Evolutionary conservation across 35 echinoderm and acorn worm genomes (phyloP), one percentile per base, ranked within the genome.

Genomic region (Lytechinus variegatus): DNA sequence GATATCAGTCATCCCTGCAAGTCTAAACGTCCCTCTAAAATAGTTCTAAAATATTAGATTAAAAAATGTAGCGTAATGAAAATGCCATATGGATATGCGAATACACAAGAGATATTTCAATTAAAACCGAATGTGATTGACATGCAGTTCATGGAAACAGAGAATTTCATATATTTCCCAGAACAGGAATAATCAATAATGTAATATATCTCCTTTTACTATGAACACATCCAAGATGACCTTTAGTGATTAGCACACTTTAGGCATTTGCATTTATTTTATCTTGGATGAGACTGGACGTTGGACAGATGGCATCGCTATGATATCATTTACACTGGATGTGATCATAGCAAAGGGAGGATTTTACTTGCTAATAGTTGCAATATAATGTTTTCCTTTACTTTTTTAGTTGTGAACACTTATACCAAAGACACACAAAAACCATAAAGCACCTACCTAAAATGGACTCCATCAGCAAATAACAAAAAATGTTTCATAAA

Each of bases 11-110:
- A 96, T 96, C 95, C 89, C 95, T 96, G 95, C 95, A 96, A 96
- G 95, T 96, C 89, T 93, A 96, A 96, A 96, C 11, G 9, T 92
- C n/a, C 89, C 54, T 29, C 89, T 96, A 96, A 96, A 96, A 53
- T 91, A 92, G 52, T 92, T 61, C 56, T 92, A 19, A 86, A 92
- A 92, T 28, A 8, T 86, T 28, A 72, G 12, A 21, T 10, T n/a
- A 3, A 10, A 19, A 19, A 6, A 27, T 8, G 72, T 29, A 61
- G 19, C 21, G 10, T 33, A 13, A 55, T 16, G 27, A 14, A 19
- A 53, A 89, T 93, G 92, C 92, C 55, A 9, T 57, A 53, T 93
- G 92, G 92, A 90, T 14, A 90, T 90, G n/a, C 29, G 7, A 28
- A 90, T 29, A 79, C 6, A 79, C 1, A 24, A n/a, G 66, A 79